Percentiles rank a stretch among this genome's conserved stretches.
Conservation (phyloP, 2,888 invertebrate species). For the Calameuta pallipes region DNA sequence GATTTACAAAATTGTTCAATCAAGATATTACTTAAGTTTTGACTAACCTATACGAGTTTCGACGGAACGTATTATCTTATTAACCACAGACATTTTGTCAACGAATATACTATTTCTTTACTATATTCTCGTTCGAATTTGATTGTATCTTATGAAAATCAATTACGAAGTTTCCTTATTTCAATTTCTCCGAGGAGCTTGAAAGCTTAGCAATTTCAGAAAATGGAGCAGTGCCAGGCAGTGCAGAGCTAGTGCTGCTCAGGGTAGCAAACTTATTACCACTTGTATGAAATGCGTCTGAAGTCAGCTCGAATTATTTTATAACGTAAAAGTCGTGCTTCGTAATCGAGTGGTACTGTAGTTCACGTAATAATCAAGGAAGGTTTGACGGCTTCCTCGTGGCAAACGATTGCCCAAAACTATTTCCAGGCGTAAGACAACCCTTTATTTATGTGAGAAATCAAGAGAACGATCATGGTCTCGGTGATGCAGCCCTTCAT, state of each 20-base stretch:
- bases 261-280: constrained; percentile 1
- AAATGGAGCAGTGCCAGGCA: background rate
- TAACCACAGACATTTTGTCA: background rate
- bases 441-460: constrained; percentile 41
- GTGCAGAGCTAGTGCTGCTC: background rate
- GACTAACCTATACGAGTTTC: background rate
- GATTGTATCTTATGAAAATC: background rate
- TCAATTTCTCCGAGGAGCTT: background rate
- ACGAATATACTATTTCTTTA: background rate
- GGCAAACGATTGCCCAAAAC: constrained; percentile 3
- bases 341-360: background rate
- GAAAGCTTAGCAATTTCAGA: background rate
- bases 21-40: background rate
- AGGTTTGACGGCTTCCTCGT: constrained; percentile 13
- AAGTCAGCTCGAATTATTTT: constrained; percentile 5
- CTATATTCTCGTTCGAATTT: background rate
- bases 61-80: background rate
- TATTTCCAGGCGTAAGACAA: background rate
- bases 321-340: constrained; percentile 1
- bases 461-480: constrained; percentile 54
- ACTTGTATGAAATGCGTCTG: background rate
- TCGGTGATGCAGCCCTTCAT: constrained; percentile 67
- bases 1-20: background rate
- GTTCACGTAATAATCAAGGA: constrained; percentile 40
- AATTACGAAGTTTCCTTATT: background rate